These are phyloP conservation scores for Rhamphomyia laevipes DNA, from an alignment of 2,888 invertebrate species.

Conservation along the genomic window DNA sequence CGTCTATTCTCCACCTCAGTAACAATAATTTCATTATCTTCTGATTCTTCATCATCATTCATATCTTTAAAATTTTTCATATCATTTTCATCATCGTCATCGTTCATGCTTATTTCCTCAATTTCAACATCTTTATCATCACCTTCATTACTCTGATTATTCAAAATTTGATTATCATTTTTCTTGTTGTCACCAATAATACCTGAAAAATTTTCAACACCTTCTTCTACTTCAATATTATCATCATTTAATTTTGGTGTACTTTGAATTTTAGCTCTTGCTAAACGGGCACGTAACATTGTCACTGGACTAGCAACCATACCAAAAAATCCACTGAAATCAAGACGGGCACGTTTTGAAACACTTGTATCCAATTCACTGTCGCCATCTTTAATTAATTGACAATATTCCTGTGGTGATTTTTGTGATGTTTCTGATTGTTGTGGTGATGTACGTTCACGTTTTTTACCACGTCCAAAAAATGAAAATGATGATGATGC, in stretches of 20 bases:
- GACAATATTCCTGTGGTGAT: background rate
- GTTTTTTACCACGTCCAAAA: conserved; percentile 31
- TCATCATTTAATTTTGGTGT: conserved; percentile 19
- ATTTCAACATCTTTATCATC: background rate
- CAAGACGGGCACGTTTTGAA: conserved; percentile 31
- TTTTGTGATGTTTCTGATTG: conserved; percentile 5
- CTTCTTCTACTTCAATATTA: conserved; percentile 6
- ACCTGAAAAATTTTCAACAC: conserved; percentile 7
- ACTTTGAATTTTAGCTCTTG: conserved; percentile 24
- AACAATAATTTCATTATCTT: background rate
- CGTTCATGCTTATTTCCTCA: background rate
- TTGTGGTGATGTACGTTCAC: conserved; percentile 28
- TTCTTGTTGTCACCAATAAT: background rate
- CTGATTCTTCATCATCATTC: background rate
- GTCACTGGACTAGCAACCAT: conserved; percentile 30
- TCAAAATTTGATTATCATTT: background rate
- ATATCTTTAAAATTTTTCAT: background rate
- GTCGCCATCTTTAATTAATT: conserved; percentile 5
- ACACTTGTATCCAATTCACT: conserved; percentile 23
- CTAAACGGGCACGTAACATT: conserved; percentile 28
- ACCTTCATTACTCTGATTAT: background rate
- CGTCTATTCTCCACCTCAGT: background rate
- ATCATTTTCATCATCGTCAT: background rate
- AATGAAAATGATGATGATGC: conserved; percentile 26
- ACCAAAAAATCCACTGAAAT: conserved; percentile 25